Percentiles rank a stretch among this genome's conserved stretches.
These are phyloP conservation scores for Colletes gigas DNA, from an alignment of 1,140 invertebrate genomes.

Conservation along the genomic window DNA sequence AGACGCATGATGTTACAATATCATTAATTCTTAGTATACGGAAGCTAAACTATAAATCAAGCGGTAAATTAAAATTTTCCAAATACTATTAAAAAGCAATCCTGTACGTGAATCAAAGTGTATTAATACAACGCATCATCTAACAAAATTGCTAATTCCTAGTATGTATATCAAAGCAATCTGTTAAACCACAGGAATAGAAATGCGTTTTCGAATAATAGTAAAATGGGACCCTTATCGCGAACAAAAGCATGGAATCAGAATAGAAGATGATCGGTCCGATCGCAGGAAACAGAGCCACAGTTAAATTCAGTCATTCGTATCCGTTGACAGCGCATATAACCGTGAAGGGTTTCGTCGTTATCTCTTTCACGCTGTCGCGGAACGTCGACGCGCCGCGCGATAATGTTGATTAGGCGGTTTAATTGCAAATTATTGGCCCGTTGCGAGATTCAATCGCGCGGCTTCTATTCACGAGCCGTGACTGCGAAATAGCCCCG, in stretches of 20 bases:
- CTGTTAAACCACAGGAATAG: no score
- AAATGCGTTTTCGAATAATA: no score
- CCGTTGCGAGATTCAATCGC: constrained; percentile 55
- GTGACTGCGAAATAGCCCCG: constrained; percentile 30
- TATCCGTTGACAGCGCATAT: constrained; percentile 9
- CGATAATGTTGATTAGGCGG: constrained; percentile 48
- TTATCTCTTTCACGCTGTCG: constrained; percentile 34
- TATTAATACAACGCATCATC: no score
- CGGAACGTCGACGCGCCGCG: constrained; percentile 25
- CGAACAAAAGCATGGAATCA: no score
- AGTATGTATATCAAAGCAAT: no score
- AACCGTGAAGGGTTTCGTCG: constrained; percentile 29
- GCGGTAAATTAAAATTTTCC: no score
- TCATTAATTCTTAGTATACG: no score
- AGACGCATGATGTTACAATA: no score
- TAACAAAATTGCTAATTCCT: neutral
- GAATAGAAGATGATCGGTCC: no score
- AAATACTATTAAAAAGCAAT: no score
- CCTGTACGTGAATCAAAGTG: neutral
- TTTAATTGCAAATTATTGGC: constrained; percentile 62
- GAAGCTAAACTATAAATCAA: no score
- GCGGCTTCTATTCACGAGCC: constrained; percentile 32
- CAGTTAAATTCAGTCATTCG: constrained; percentile 18
- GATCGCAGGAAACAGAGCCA: constrained; percentile 2
- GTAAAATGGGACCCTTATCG: no score